Evolutionary conservation across 2,888 invertebrate genomes (phyloP), one percentile per base, ranked within the genome.

Genomic region (Drosophila cognata): DNA sequence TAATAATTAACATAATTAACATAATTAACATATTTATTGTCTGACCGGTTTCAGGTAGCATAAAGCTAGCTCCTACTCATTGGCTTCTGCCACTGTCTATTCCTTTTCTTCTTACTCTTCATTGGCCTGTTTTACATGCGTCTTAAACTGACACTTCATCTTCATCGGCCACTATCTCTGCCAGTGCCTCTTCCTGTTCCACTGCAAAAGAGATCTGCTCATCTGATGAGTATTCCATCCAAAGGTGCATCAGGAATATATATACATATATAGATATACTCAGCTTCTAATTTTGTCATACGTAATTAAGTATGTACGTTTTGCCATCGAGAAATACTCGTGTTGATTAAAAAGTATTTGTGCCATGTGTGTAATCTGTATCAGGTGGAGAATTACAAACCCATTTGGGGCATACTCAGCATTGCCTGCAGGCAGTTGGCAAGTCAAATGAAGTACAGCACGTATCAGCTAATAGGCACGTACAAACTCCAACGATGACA

Each of bases 381-480:
- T 73, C 70, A 70, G 69, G 73, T 73, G 73, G 77, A 73, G 73
- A 77, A 81, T 81, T 79, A 76, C 56, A 71, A 51, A 61, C 55
- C 76, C 71, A 80, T 80, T 59, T 71, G 76, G 70, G 72, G 67
- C 56, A 60, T 59, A 71, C 62, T 60, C 57, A 61, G 46, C 43
- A 65, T 29, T 64, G 62, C 60, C 50, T 46, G 25, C 46, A 43
- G 31, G 25, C 57, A 46, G 66, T 31, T 36, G 16, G 41, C 36
- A 63, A 51, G 63, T 50, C 67, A 62, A 86, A 86, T 86, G 88
- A 68, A 78, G 87, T 89, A 84, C 84, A 76, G 84, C 84, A 84
- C 84, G 84, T 89, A 69, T 67, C 61, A 66, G 84, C 79, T 89
- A 89, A 84, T 84, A 77, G 84, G 77, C 89, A 84, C 84, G 84